A percentile compares a stretch with the other conserved stretches of the same genome.
Conservation (phyloP, 2,113 vertebrate species). For the Apistogramma diplotaenia region DNA sequence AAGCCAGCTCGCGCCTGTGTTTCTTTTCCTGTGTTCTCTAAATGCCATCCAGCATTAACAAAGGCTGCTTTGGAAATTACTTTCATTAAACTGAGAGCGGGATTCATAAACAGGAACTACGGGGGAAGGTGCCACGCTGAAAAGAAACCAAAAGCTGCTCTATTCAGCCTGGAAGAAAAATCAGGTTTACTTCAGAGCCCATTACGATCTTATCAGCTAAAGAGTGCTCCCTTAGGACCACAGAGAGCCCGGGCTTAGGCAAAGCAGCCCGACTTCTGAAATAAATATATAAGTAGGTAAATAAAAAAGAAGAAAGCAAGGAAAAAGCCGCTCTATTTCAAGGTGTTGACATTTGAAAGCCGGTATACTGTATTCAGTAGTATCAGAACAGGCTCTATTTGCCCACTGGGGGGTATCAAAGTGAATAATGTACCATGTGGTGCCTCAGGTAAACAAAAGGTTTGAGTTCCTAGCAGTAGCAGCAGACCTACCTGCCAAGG, state of each 20-base stretch:
- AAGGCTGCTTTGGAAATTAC: constrained; percentile 38
- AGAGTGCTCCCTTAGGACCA: constrained; percentile 41
- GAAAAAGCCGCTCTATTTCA: not conserved
- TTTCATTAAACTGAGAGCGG: constrained; percentile 38
- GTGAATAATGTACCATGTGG: constrained; percentile 10
- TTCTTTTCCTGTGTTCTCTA: constrained; percentile 42
- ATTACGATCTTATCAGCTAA: constrained; percentile 56
- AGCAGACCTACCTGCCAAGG: constrained; percentile 8
- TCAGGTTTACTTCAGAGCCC: not conserved
- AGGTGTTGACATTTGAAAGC: constrained; percentile 47
- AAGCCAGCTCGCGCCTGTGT: not conserved
- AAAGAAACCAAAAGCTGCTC: constrained; percentile 27
- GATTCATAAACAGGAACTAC: constrained; percentile 26
- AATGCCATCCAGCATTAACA: constrained; percentile 49
- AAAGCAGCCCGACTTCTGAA: not conserved
- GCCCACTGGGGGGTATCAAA: not conserved
- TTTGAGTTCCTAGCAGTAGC: not conserved
- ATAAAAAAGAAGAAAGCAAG: not conserved
- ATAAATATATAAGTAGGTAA: not conserved
- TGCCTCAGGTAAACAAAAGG: constrained; percentile 32
- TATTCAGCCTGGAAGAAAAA: constrained; percentile 43
- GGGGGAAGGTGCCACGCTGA: not conserved
- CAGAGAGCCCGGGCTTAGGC: not conserved
- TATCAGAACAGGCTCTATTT: constrained; percentile 31
- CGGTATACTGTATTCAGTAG: constrained; percentile 16